Evolutionary conservation across 2,113 vertebrate species (phyloP).

Genomic region (Callopanchax toddi): DNA sequence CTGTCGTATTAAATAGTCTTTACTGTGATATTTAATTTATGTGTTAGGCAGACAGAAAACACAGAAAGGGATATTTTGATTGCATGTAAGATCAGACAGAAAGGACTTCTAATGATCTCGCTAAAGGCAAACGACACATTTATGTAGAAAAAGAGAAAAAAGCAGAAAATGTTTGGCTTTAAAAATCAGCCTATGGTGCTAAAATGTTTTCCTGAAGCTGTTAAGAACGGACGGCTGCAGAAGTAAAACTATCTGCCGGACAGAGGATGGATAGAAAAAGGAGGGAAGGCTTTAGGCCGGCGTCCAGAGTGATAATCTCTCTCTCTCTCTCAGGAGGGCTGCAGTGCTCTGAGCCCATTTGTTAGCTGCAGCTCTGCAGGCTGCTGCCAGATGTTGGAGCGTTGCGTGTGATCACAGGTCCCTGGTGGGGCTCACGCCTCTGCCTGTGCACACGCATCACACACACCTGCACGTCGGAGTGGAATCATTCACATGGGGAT

Average conservation of each 20-base stretch:
- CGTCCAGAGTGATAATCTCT: constrained; percentile 54
- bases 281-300: constrained; percentile 15
- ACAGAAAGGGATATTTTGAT: not conserved
- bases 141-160: not conserved
- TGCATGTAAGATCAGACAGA: not conserved
- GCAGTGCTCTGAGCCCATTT: constrained; percentile 50
- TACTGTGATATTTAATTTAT: constrained; percentile 34
- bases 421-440: constrained; percentile 62
- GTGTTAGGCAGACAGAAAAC: constrained; percentile 14
- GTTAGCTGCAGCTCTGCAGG: constrained; percentile 52
- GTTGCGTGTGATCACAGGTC: constrained; percentile 73
- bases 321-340: constrained; percentile 51
- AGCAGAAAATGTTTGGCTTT: not conserved
- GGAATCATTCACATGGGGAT: constrained; percentile 39
- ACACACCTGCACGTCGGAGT: constrained; percentile 54
- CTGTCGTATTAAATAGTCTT: constrained; percentile 21
- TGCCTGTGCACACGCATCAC: constrained; percentile 37
- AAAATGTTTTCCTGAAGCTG: constrained; percentile 31
- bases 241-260: constrained; percentile 58
- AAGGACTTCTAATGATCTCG: not conserved
- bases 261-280: constrained; percentile 17
- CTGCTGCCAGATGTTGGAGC: constrained; percentile 78
- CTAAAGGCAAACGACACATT: not conserved
- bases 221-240: constrained; percentile 24
- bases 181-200: not conserved